Evolutionary conservation across 2,797 vertebrate genomes (phyloP).

Genomic region (Triplophysa bombifrons): DNA sequence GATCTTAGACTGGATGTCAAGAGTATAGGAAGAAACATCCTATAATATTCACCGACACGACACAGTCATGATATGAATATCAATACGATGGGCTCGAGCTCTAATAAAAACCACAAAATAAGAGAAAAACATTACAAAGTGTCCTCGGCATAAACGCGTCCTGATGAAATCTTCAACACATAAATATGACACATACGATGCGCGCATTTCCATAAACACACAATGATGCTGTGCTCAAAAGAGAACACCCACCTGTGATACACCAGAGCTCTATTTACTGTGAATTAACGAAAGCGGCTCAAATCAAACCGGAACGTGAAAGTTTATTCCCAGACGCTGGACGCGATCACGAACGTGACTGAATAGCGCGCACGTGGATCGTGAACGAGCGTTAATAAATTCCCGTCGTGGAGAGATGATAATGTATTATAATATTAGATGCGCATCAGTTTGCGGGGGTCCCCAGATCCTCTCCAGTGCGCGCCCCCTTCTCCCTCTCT

Average conservation of each 20-base stretch:
- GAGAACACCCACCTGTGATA: conserved; percentile 54
- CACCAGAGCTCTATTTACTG: conserved; percentile 25
- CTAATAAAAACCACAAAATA: background rate
- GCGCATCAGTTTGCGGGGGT: conserved; percentile 14
- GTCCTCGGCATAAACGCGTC: conserved; percentile 19
- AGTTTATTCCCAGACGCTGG: conserved; percentile 70
- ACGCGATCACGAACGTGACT: conserved; percentile 36
- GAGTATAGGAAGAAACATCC: conserved; percentile 52
- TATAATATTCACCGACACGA: conserved; percentile 72
- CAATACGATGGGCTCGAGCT: conserved; percentile 25
- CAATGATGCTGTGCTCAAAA: background rate
- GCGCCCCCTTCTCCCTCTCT: background rate
- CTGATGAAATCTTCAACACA: background rate
- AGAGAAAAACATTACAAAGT: conserved; percentile 4
- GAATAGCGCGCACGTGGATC: conserved; percentile 50
- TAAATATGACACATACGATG: conserved; percentile 13
- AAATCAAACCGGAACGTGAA: conserved; percentile 59
- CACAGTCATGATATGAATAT: conserved; percentile 62
- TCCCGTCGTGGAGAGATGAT: conserved; percentile 48
- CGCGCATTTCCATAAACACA: background rate
- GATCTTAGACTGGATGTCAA: conserved; percentile 21
- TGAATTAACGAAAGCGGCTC: conserved; percentile 11
- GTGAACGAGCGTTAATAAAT: conserved; percentile 54
- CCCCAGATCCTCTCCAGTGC: conserved; percentile 21
- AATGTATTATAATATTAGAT: conserved; percentile 29